Evolutionary conservation across 2,797 vertebrate species (phyloP).

Genomic region (Muscicapa striata): DNA sequence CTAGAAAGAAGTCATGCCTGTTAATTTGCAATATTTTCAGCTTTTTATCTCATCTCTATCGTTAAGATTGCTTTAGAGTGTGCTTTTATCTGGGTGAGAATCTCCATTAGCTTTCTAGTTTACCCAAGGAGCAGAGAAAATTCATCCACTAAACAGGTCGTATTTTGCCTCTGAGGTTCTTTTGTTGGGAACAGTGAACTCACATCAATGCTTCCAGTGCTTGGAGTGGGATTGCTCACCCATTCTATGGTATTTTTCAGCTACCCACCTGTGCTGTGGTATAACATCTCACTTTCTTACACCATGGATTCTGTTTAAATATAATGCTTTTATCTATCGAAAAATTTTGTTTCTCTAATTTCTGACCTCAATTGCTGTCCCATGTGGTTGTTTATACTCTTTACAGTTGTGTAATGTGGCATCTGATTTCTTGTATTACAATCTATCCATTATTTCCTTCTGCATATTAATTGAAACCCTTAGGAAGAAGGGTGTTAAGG

Average conservation of each 20-base stretch:
- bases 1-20: neutral
- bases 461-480: neutral
- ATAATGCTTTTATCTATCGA: neutral
- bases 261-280: neutral
- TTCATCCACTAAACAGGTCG: neutral
- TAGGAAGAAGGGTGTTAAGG: neutral
- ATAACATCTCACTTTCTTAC: neutral
- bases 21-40: neutral
- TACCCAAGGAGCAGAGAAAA: neutral
- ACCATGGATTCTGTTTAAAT: neutral
- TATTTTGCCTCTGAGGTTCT: neutral
- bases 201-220: fast-evolving
- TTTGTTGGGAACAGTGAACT: neutral
- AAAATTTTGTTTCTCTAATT: neutral
- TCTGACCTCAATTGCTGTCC: neutral
- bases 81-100: neutral
- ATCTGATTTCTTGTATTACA: neutral
- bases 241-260: neutral
- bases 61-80: neutral
- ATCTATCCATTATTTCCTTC: neutral
- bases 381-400: neutral
- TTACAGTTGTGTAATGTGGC: neutral
- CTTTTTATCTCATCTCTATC: neutral
- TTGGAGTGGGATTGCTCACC: neutral
- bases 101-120: neutral